A percentile compares a stretch with the other conserved stretches of the same genome.
Evolutionary conservation across 1,140 invertebrate species (phyloP).

Genomic region (Pachyrhynchus sulphureomaculatus): DNA sequence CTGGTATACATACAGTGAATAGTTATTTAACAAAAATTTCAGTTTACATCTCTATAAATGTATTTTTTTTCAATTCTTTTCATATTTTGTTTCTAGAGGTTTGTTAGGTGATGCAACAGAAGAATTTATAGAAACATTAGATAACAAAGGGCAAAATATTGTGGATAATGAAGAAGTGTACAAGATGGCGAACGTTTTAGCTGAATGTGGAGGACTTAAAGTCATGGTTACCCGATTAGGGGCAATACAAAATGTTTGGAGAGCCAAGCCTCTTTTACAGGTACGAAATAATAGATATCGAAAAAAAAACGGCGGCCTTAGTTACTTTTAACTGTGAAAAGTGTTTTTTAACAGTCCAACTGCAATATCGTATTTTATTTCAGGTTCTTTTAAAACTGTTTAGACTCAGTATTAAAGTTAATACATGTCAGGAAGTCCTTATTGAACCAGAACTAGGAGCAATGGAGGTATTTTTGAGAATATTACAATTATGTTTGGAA

Average conservation of each 20-base stretch:
- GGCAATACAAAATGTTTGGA: slow-evolving; percentile 65
- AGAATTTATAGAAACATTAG: slow-evolving; percentile 95
- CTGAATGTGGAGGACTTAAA: slow-evolving; percentile 81
- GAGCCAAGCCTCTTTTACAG: slow-evolving; percentile 77
- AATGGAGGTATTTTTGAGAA: slow-evolving; percentile 67
- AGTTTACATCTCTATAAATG: too few species aligned
- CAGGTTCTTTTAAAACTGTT: slow-evolving; percentile 81
- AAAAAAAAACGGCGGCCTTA: too few species aligned
- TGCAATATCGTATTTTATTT: slow-evolving; percentile 9
- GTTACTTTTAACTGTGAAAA: too few species aligned
- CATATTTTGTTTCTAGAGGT: slow-evolving; percentile 54
- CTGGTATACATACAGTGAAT: too few species aligned
- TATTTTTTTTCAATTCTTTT: too few species aligned
- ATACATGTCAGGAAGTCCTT: slow-evolving; percentile 68
- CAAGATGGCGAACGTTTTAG: slow-evolving; percentile 71
- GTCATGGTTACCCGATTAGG: slow-evolving; percentile 72
- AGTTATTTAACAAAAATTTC: too few species aligned
- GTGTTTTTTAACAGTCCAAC: too few species aligned
- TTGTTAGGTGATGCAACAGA: slow-evolving; percentile 96
- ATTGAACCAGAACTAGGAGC: slow-evolving; percentile 69
- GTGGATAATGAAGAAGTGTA: slow-evolving; percentile 95
- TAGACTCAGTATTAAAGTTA: slow-evolving; percentile 78
- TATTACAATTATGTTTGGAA: slow-evolving; percentile 67
- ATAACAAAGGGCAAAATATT: slow-evolving; percentile 83
- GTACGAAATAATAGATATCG: neutral